Evolutionary conservation across 2,113 vertebrate species (phyloP), one percentile per base, ranked within the genome.

Genomic region (Saguinus imperator): DNA sequence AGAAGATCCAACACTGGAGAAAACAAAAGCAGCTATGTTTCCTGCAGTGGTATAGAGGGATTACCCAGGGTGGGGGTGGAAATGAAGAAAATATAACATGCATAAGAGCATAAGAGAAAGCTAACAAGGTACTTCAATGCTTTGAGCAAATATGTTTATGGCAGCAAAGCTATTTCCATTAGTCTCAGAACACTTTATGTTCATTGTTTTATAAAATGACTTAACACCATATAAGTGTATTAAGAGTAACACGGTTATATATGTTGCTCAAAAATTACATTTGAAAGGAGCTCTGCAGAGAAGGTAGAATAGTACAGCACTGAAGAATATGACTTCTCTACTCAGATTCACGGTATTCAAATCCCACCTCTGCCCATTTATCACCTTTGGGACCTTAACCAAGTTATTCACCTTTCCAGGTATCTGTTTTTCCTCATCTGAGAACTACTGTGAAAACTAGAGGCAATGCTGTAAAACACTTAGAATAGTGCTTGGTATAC

Each of bases 131-230:
- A 70, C 23, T 13, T 76, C 32, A 86, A 27, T 80, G 40, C 57
- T 93, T 75, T 92, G 29, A 85, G 58, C 72, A 96, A 95, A 94
- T 8, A 88, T 88, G 52, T 82, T 58, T 58, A 94, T 50, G 10
- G 18, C 66, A 94, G 91, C 84, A 92, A 89, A 96, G 18, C n/a
- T 66, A 82, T 88, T 94, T 87, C 50, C 23, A 70, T 40, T 48
- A 91, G 37, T 85, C 57, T 79, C 77, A 80, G 50, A 45, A 85
- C 73, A 45, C 25, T 68, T 70, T 86, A 81, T 18, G 79, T 70
- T 84, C 35, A 80, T 82, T 68, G 80, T 93, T 97, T 84, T 61
- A 89, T 87, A 87, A 94, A 89, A 83, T 70, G n/a, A 82, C 9
- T 68, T 79, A 94, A 48, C 35, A 35, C 2, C 17, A 79, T 48